Percentiles rank a stretch among this genome's conserved stretches.
These are phyloP conservation scores for Smithornis capensis DNA, from an alignment of 2,113 vertebrate species.

Conservation along the genomic window DNA sequence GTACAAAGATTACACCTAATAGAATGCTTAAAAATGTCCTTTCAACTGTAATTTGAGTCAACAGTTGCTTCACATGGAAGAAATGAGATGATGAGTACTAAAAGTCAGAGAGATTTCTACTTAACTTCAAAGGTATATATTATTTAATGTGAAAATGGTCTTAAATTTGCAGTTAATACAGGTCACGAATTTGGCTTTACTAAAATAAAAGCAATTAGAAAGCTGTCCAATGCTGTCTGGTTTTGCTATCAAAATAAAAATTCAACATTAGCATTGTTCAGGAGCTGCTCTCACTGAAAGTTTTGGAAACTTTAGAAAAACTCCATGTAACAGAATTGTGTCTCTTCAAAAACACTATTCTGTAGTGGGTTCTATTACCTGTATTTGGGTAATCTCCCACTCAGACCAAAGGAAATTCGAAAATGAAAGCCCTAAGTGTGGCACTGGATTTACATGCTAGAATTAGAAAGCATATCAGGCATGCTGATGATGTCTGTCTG, in stretches of 20 bases:
- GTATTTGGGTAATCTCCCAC: neutral
- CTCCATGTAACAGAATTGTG: neutral
- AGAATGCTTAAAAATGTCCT: neutral
- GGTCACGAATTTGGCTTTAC: neutral
- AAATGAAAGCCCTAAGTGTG: neutral
- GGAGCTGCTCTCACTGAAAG: neutral
- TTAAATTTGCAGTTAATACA: neutral
- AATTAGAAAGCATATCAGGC: neutral
- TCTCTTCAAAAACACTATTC: neutral
- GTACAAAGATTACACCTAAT: neutral
- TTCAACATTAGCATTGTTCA: neutral
- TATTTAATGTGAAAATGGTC: neutral
- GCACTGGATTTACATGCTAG: neutral
- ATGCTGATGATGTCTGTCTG: neutral
- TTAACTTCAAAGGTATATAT: neutral
- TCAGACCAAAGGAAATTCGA: neutral
- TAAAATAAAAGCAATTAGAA: neutral
- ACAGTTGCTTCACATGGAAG: constrained; percentile 31
- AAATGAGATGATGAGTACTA: constrained; percentile 10
- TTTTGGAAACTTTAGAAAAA: neutral
- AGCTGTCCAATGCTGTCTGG: neutral
- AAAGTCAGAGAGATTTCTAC: neutral
- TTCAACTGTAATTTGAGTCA: constrained; percentile 7
- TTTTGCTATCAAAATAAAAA: neutral
- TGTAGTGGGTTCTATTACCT: neutral